A percentile compares a stretch with the other conserved stretches of the same genome.
phyloP scores from a whole-genome alignment of 1,140 invertebrate genomes.

The Procambarus clarkii region DNA sequence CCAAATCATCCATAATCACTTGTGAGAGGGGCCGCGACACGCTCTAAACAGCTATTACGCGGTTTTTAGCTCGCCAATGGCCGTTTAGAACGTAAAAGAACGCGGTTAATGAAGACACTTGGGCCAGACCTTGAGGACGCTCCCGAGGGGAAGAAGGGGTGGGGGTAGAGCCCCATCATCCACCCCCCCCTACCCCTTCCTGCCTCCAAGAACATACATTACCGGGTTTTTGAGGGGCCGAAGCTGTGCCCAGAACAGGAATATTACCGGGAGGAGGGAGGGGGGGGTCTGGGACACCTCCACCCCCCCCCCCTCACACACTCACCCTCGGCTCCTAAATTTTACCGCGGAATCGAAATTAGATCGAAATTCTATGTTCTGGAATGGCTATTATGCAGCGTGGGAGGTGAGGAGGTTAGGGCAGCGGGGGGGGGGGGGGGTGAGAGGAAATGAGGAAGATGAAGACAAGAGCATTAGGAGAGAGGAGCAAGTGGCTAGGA shows the following conservation, averaged over 20 bases:
- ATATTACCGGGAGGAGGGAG: slow-evolving; percentile 23
- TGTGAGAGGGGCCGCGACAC: slow-evolving; percentile 53
- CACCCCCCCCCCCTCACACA: slow-evolving; percentile 7
- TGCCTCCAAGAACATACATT: slow-evolving; percentile 56
- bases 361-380: slow-evolving; percentile 63
- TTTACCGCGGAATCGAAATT: slow-evolving; percentile 53
- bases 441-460: neutral
- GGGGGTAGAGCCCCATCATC: too few relatives aligned
- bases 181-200: neutral
- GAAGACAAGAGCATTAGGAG: neutral
- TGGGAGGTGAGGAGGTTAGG: slow-evolving; percentile 19
- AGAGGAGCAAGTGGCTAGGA: neutral
- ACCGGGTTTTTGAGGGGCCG: slow-evolving; percentile 45
- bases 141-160: neutral
- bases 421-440: neutral
- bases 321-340: neutral
- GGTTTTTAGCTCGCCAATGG: slow-evolving; percentile 64
- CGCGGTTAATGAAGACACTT: slow-evolving; percentile 66
- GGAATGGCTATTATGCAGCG: slow-evolving; percentile 48
- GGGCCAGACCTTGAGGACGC: slow-evolving; percentile 25
- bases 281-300: slow-evolving; percentile 7
- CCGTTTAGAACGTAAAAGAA: slow-evolving; percentile 55
- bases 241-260: slow-evolving; percentile 51
- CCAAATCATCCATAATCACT: slow-evolving; percentile 70
- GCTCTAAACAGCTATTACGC: slow-evolving; percentile 68